Base-by-base conservation (phyloP, 2,113 vertebrate genomes). In the Lethenteron reissneri region DNA sequence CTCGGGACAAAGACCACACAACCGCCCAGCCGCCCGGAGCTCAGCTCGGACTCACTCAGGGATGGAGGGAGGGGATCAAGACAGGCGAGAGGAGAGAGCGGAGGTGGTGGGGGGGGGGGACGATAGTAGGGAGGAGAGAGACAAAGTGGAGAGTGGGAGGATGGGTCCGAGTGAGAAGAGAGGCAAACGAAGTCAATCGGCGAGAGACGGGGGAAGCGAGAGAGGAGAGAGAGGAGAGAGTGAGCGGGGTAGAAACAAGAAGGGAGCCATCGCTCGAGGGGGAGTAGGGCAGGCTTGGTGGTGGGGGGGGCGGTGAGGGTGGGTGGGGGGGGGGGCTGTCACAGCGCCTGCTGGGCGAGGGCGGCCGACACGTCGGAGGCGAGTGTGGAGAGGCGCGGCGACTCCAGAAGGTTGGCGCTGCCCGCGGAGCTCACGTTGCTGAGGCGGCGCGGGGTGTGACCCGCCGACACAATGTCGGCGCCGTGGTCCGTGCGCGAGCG, bases 311-410 rank as follows among this genome's bases (percentile, higher is more conserved):
- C 13, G 60, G 60, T 2, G 17, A 14, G 60, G 60, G 60, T 14
- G 60, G 60, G 60, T 3, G 5, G 60, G 60, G 60, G 60, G n/a
- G 17, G 5, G 60, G 60, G 60, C 62, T 68, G 62, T 97, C 89
- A 99, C 86, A 99, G 88, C 81, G 91, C 92, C 86, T 99, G 95
- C 79, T 95, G 95, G 75, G 92, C 92, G 10, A 99, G 87, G 74
- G 94, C 92, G 9, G 91, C 92, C 0, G 90, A 95, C 80, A 99
- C 92, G 58, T 97, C 92, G 80, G 96, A 90, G 2, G 92, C 92
- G 12, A 99, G 82, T 68, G 92, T 97, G 10, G 89, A 87, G 71
- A 95, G 84, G 83, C 92, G 90, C 58, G 92, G 92, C 0, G 90
- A 95, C 73, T 99, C 95, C 11, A 86, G 83, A 78, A 95, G 81